Percentiles rank a stretch among this genome's conserved stretches.
Conservation (phyloP, 2,113 vertebrate species). For the Atlantisia rogersi region DNA sequence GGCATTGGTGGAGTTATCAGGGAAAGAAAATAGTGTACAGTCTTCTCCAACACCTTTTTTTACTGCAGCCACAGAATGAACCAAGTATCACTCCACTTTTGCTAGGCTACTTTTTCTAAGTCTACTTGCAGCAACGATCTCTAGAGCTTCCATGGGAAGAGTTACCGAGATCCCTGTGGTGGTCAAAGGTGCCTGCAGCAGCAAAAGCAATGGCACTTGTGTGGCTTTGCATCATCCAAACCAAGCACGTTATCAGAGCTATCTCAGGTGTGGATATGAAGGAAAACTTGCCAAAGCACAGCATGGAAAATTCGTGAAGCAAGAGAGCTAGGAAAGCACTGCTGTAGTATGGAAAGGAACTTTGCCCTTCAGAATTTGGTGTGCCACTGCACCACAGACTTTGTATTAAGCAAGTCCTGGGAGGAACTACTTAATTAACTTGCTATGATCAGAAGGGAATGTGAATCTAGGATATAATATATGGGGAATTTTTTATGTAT, state of each 20-base stretch:
- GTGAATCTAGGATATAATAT: not conserved
- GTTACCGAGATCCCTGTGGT: rapidly evolving
- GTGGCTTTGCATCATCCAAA: not conserved
- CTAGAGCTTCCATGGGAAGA: not conserved
- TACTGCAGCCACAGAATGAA: not conserved
- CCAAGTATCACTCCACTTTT: not conserved
- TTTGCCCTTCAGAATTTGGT: not conserved
- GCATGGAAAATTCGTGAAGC: not conserved
- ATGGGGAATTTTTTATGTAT: not conserved
- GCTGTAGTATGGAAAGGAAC: not conserved
- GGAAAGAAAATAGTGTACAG: not conserved
- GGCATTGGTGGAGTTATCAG: not conserved
- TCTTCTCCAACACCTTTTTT: not conserved
- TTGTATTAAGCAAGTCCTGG: not conserved
- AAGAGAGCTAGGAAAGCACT: not conserved
- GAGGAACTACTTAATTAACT: not conserved
- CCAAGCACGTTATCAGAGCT: not conserved
- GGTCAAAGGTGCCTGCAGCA: not conserved
- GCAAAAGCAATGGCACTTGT: not conserved
- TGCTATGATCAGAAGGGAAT: not conserved
- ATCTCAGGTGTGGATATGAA: not conserved
- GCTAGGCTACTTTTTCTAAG: not conserved
- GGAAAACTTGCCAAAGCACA: not conserved
- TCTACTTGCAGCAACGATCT: rapidly evolving
- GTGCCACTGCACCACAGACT: not conserved